These are phyloP conservation scores for Helarctos malayanus DNA, from an alignment of 2,797 vertebrate species.

Conservation along the genomic window DNA sequence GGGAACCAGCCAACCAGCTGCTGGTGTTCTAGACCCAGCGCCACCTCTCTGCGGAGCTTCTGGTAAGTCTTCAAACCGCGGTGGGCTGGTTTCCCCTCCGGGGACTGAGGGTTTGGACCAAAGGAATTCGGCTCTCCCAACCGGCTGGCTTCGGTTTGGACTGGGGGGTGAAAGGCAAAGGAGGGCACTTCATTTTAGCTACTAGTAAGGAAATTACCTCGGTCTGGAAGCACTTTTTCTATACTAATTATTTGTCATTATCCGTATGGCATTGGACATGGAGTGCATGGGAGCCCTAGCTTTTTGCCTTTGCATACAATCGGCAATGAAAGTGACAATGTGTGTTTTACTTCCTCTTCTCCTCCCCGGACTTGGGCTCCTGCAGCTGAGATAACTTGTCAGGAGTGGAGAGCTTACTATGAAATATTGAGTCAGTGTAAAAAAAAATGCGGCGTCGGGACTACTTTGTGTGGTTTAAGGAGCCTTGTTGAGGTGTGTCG, in stretches of 20 bases:
- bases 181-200: neutral
- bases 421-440: neutral
- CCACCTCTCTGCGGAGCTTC: neutral
- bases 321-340: neutral
- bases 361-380: neutral
- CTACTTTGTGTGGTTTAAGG: neutral
- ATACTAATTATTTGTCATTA: neutral
- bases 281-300: neutral
- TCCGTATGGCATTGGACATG: neutral
- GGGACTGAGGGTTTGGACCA: neutral
- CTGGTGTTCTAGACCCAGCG: neutral
- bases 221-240: neutral
- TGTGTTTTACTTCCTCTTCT: neutral
- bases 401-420: neutral
- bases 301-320: neutral
- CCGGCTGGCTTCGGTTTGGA: neutral
- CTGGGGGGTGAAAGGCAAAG: neutral
- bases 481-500: neutral
- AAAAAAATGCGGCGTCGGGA: neutral
- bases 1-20: neutral
- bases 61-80: neutral
- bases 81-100: rapidly evolving
- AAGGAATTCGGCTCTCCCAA: neutral
- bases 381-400: neutral
- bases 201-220: neutral